Evolutionary conservation across 1,140 invertebrate genomes (phyloP), one percentile per base, ranked within the genome.

Genomic region (Littorina saxatilis): DNA sequence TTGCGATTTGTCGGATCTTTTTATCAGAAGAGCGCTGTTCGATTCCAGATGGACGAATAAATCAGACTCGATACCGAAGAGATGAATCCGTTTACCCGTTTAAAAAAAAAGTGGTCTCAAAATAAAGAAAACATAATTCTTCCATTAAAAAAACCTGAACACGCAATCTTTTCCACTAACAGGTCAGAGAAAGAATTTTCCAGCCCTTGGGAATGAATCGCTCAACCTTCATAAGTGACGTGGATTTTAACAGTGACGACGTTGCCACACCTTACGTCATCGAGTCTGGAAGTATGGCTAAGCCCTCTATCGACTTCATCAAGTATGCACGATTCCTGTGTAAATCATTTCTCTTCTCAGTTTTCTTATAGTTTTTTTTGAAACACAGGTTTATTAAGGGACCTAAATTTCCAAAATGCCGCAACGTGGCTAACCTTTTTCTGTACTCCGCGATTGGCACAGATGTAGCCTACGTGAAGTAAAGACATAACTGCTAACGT

Each of bases 201-300:
- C 29, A 58, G n/a, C 88, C 85, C n/a, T 70, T 89, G 17, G 85
- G 85, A 40, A 89, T 89, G 88, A 82, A 82, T n/a, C 81, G 81
- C 39, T 84, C 88, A 1, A 86, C 81, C 0, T 89, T 89, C 70
- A 50, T 79, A 20, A 86, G 87, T n/a, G 81, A 61, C 50, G 66
- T 81, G 15, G 80, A 88, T 29, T 66, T 78, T 2, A 39, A 63
- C 1, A 47, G 37, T 5, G 15, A 77, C 20, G 82, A 89, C 55
- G 66, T 88, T 7, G 88, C 87, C 0, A 63, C 63, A 27, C 82
- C 84, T 87, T 87, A 88, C 82, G 35, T 78, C 3, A 35, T 77
- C 39, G 66, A 74, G 13, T 3, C 83, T 35, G 83, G 83, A 39
- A 7, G 61, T 7, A 39, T 80, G 5, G 27, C 39, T 5, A 61